Base-by-base conservation (phyloP, 2,888 invertebrate species). In the Ornithoptera priamus region DNA sequence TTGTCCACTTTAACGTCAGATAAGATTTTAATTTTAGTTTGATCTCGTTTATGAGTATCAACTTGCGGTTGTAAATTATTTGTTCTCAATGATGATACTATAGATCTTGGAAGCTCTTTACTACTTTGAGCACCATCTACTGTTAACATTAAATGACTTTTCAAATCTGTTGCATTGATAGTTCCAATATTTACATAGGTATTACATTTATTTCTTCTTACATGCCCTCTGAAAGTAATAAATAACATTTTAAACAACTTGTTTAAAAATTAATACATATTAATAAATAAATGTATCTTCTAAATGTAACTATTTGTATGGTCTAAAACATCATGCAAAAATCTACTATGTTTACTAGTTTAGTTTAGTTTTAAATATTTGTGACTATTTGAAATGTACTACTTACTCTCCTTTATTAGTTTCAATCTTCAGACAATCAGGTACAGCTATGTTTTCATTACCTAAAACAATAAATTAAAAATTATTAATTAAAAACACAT, bases 1-100 rank as follows among this genome's bases (percentile, higher is more conserved):
- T 79, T 82, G 62, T 85, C 86, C 20, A 92, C 86, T 84, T 87
- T 90, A 4, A 92, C 80, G 73, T 92, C 87, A 42, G 92, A 92
- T 53, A 92, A 70, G 63, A 92, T 91, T 76, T 84, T 87, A 56
- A 92, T 83, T 80, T 88, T 91, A 68, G 82, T 85, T 36, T 83
- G 84, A 20, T 76, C 78, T 17, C 76, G 69, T 73, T 85, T 88
- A 30, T 64, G 39, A 30, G 42, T 17, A 67, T 68, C 69, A 56
- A 71, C 46, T 72, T 72, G 68, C 46, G 65, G 46, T 12, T 53
- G 15, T n/a, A 20, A 58, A 20, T 46, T 62, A 58, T 24, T 60
- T 39, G 68, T 53, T 39, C 20, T 65, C 15, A 65, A 42, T 65
- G 60, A 64, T 66, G 59, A 62, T 15, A 22, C n/a, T 17, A 30